A percentile compares a stretch with the other conserved stretches of the same genome.
phyloP scores from a whole-genome alignment of 2,797 vertebrate genomes.

The Sebastes hopkinsi region DNA sequence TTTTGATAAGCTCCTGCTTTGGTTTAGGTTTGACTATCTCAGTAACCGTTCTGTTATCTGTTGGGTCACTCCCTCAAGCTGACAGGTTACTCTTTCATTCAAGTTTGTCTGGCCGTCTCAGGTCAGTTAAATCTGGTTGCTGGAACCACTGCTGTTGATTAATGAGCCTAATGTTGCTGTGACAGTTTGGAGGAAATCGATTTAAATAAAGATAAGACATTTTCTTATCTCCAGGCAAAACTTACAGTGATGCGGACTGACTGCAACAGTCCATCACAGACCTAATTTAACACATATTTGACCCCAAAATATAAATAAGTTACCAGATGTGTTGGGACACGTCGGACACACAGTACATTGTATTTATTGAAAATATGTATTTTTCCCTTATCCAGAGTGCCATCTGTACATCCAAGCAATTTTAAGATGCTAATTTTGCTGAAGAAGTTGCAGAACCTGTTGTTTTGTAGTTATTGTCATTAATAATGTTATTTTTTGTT shows the following conservation, averaged over 20 bases:
- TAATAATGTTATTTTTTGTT: no score
- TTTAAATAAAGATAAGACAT: background rate
- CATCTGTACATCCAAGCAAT: background rate
- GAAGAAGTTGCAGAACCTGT: no score
- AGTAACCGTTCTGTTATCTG: background rate
- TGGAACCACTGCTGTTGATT: background rate
- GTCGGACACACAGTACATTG: background rate
- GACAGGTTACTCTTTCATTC: background rate
- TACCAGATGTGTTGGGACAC: background rate
- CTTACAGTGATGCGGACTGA: background rate
- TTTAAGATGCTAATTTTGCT: background rate
- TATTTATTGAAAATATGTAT: background rate
- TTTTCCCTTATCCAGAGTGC: background rate
- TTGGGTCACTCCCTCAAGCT: background rate
- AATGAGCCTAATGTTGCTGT: background rate
- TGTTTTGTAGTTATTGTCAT: no score
- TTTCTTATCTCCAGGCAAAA: background rate
- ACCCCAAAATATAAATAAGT: background rate
- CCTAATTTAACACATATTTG: background rate
- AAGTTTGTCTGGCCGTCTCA: background rate
- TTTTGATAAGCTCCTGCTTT: background rate
- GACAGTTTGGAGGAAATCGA: background rate
- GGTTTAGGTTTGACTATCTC: background rate
- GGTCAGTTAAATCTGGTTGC: background rate
- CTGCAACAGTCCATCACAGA: background rate